Percentiles rank a stretch among this genome's conserved stretches.
Conservation (phyloP, 2,797 vertebrate genomes). For the Sorex maritimensis region DNA sequence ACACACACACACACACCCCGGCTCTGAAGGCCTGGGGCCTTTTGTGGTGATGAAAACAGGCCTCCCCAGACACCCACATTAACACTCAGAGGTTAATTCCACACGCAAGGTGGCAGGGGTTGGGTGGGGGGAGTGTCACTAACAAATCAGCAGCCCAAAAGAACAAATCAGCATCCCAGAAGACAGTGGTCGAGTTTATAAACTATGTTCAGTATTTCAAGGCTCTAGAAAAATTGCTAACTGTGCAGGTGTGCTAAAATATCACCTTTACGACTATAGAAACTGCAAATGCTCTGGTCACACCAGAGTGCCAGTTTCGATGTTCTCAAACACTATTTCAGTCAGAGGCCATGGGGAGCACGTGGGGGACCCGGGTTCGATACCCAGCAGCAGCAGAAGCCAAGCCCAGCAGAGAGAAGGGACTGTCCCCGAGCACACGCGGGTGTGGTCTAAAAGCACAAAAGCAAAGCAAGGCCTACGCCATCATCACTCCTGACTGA, state of each 20-base stretch:
- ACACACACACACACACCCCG: background rate
- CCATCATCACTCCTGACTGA: background rate
- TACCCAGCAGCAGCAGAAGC: too few species aligned
- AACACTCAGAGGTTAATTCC: constrained; percentile 58
- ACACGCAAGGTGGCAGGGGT: background rate
- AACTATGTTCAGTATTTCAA: constrained; percentile 65
- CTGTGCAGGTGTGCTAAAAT: background rate
- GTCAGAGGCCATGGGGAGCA: too few species aligned
- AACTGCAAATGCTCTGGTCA: background rate
- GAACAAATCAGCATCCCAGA: constrained; percentile 19
- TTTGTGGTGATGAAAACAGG: constrained; percentile 72
- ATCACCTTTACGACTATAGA: background rate
- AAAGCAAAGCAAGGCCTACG: background rate
- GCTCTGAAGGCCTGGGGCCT: constrained; percentile 50
- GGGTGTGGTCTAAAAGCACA: too few species aligned
- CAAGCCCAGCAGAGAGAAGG: too few species aligned
- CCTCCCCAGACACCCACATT: constrained; percentile 32
- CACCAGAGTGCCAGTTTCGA: background rate
- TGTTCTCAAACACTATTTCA: background rate
- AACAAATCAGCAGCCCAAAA: constrained; percentile 33
- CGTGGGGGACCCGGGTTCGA: too few species aligned
- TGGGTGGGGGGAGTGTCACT: constrained; percentile 29
- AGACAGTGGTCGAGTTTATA: background rate
- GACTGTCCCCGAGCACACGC: too few species aligned
- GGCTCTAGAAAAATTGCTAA: constrained; percentile 49